phyloP scores from a whole-genome alignment of 2,113 vertebrate species.

The Emberiza fucata region DNA sequence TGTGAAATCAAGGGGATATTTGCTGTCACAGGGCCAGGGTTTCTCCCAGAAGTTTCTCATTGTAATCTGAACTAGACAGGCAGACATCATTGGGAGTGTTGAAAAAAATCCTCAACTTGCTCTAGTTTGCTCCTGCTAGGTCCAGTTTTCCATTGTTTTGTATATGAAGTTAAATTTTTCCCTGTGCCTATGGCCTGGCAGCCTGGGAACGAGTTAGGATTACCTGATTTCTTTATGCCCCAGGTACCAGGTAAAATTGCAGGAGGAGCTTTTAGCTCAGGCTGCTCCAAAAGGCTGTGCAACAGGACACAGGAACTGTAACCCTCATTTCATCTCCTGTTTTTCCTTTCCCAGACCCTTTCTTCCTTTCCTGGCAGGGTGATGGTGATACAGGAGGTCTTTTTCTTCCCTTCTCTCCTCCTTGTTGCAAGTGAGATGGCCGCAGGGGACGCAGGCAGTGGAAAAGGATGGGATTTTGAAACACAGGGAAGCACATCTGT shows the following conservation, averaged over 20 bases:
- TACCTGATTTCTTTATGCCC: neutral
- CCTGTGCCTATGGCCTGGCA: neutral
- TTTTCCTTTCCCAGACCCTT: neutral
- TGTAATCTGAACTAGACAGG: neutral
- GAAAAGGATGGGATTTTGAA: neutral
- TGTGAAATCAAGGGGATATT: conserved; percentile 6
- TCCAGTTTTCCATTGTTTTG: neutral
- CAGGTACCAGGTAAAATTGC: neutral
- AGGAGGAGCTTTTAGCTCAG: neutral
- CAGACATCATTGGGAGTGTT: neutral
- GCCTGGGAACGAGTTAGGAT: neutral
- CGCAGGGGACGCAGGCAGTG: neutral
- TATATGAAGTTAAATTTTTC: neutral
- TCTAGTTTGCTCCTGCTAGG: neutral
- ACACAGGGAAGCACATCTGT: neutral
- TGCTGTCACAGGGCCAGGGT: neutral
- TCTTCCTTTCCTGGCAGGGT: neutral
- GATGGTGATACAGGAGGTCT: neutral
- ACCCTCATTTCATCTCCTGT: neutral
- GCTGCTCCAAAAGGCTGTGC: neutral
- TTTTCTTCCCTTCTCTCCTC: neutral
- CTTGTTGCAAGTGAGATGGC: neutral
- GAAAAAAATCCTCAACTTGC: neutral
- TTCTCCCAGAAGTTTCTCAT: neutral
- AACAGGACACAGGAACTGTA: neutral